A percentile compares a stretch with the other conserved stretches of the same genome.
Evolutionary conservation across 2,113 vertebrate species (phyloP).

Genomic region (Neoarius graeffei): DNA sequence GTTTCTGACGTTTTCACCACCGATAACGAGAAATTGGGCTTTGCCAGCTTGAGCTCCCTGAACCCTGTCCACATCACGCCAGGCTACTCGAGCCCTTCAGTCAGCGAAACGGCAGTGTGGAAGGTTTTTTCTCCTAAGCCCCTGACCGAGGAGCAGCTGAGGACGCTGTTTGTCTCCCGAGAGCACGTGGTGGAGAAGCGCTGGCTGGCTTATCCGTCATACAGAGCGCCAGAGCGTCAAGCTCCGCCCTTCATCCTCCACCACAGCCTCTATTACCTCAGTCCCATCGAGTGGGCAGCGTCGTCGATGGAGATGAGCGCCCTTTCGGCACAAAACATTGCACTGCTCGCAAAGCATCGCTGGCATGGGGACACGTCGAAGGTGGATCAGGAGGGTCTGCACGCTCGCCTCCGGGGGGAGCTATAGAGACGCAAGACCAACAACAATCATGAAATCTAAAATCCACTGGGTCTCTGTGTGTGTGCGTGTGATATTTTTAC

Average conservation of each 20-base stretch:
- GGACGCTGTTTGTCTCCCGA: slow-evolving; percentile 79
- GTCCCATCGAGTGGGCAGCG: slow-evolving; percentile 81
- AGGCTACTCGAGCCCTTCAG: slow-evolving; percentile 49
- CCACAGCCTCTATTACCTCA: slow-evolving; percentile 85
- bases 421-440: slow-evolving; percentile 66
- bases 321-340: slow-evolving; percentile 83
- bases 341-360: slow-evolving; percentile 84
- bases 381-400: slow-evolving; percentile 86
- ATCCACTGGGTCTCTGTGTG: neutral
- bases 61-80: slow-evolving; percentile 65
- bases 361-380: slow-evolving; percentile 75
- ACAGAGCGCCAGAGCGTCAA: slow-evolving; percentile 71
- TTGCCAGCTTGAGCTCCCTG: slow-evolving; percentile 76
- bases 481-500: neutral
- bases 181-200: slow-evolving; percentile 71
- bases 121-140: slow-evolving; percentile 80
- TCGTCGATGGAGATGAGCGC: slow-evolving; percentile 93
- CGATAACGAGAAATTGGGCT: slow-evolving; percentile 70
- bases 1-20: slow-evolving; percentile 76
- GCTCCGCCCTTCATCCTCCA: slow-evolving; percentile 85
- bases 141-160: slow-evolving; percentile 77
- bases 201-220: slow-evolving; percentile 86
- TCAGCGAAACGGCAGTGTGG: slow-evolving; percentile 73
- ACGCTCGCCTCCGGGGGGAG: slow-evolving; percentile 83
- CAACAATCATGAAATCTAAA: neutral